Base-by-base conservation (phyloP, 1,140 invertebrate genomes). In the Eriocheir sinensis region DNA sequence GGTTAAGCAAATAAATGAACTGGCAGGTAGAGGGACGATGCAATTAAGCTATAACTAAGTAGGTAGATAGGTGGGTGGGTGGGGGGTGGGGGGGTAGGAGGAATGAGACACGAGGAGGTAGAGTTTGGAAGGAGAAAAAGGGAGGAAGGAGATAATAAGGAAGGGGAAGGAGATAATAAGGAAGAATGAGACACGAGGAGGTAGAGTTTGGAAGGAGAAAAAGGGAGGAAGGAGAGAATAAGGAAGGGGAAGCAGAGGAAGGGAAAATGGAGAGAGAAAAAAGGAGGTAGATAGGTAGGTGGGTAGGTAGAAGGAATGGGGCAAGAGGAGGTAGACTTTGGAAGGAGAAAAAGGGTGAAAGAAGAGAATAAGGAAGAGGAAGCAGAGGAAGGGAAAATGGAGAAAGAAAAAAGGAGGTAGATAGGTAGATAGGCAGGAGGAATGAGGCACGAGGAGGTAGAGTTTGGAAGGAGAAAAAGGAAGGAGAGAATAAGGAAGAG, bases 321-420 rank as follows among this genome's bases (percentile, higher is more conserved):
- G n/a, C n/a, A n/a, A n/a, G n/a, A n/a, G n/a, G n/a, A n/a, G n/a
- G n/a, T n/a, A n/a, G n/a, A n/a, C n/a, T n/a, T n/a, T n/a, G n/a
- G n/a, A 60, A 12, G 15, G 34, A 36, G 34, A 36, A 12, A 48
- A 17, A 27, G 48, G 4, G 32, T 17, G 21, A n/a, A 17, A 48
- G 21, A 34, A 2, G 40, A 48, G 40, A 32, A 21, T 17, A 21
- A 48, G 40, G n/a, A 21, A 48, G 40, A 48, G 40, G n/a, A 6
- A 3, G 3, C 8, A 15, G n/a, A 30, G 2, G 36, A 40, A 30
- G 40, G 30, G 30, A 44, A 86, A 36, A 86, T n/a, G 38, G 44
- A 89, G 44, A 90, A 34, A 41, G 60, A 41, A 79, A 80, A 27
- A 81, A 34, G 41, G 60, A 40, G 72, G 83, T 32, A 81, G 72